phyloP scores from a whole-genome alignment of 2,888 invertebrate species.

The Phoenoteleia sp. region DNA sequence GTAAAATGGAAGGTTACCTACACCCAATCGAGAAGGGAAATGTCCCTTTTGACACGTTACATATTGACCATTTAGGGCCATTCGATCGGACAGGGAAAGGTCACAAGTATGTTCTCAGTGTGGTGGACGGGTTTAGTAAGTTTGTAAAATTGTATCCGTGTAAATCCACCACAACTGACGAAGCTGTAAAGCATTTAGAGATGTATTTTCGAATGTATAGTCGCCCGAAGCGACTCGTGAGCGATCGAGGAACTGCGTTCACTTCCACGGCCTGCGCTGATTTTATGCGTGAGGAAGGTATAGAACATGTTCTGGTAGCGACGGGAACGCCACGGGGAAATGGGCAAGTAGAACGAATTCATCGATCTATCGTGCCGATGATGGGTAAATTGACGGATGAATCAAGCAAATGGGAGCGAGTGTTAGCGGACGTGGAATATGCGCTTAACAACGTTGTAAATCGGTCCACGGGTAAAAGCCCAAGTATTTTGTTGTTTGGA shows the following conservation, averaged over 20 bases:
- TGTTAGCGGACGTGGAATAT: no score
- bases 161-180: constrained; percentile 62
- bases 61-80: constrained; percentile 78
- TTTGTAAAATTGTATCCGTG: constrained; percentile 31
- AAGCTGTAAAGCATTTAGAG: constrained; percentile 76
- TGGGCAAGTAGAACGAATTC: constrained; percentile 82
- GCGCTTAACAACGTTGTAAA: constrained; percentile 73
- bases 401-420: no score
- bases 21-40: no score
- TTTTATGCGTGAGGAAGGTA: constrained; percentile 78
- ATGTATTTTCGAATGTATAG: constrained; percentile 79
- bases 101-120: constrained; percentile 47
- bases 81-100: constrained; percentile 57
- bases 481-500: constrained; percentile 78
- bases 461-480: constrained; percentile 74
- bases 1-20: no score
- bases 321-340: constrained; percentile 80
- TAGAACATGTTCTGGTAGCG: constrained; percentile 76
- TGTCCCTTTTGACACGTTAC: no score
- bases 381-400: no score
- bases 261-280: constrained; percentile 78
- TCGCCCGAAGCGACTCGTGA: constrained; percentile 78
- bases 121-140: constrained; percentile 77
- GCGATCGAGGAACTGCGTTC: constrained; percentile 83
- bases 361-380: constrained; percentile 77